Evolutionary conservation across 2,113 vertebrate genomes (phyloP), one percentile per base, ranked within the genome.

Genomic region (Embiotoca jacksoni): DNA sequence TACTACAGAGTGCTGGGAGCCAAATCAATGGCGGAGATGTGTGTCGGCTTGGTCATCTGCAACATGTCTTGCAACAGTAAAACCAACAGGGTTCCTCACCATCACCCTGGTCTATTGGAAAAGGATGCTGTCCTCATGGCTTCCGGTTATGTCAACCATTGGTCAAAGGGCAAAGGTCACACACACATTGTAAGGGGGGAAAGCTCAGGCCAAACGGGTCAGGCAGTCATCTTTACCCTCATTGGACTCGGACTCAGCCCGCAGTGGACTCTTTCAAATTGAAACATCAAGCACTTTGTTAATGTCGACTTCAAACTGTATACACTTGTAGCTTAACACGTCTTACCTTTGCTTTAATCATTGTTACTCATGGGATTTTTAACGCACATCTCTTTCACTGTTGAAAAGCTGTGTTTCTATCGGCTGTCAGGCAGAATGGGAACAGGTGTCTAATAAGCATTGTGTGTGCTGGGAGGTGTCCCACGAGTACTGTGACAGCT

Each of bases 21-120:
- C 88, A 46, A 87, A 82, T 80, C 76, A 87, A 5, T 80, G 80
- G 85, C 75, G 63, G 64, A 44, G 13, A 44, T 11, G 13, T 44
- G 41, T 13, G 41, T 44, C 13, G 41, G 41, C 5, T 44, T 44
- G 82, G 88, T 95, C 95, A 96, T 94, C 94, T 95, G 95, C 95
- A 94, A 94, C 95, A 96, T 95, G 94, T 95, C 92, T 95, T 96
- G 96, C 95, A 96, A 96, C 94, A 96, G 91, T 91, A 93, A 44
- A 44, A 44, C 41, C 41, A 44, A 44, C 41, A 44, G 41, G 41
- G 13, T 44, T 44, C 41, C 41, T 44, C 41, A 44, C 41, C 41
- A 44, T 44, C 41, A 44, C 41, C 41, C 41, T 44, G 41, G 41
- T 44, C 41, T 44, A 44, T 44, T 44, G 41, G 41, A 44, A 44